Evolutionary conservation across 2,113 vertebrate species (phyloP), one percentile per base, ranked within the genome.

Genomic region (Gambusia holbrooki): DNA sequence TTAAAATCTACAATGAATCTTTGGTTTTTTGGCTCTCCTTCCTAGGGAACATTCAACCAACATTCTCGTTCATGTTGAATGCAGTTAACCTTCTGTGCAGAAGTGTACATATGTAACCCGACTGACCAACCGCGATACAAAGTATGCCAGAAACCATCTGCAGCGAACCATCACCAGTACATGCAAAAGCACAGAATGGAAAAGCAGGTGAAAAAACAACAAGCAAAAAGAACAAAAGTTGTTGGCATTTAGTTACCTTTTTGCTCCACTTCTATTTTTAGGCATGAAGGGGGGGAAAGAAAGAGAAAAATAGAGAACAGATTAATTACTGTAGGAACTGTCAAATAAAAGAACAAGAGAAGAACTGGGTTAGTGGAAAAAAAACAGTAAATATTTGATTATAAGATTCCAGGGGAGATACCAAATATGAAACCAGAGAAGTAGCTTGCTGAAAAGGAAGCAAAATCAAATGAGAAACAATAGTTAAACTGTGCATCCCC

Each of bases 231-330:
- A 64, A 66, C 64, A 73, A 89, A 90, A 95, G 90, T 90, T 94
- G 92, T 96, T 95, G 93, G 95, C 94, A 97, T 96, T 96, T 96
- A 95, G 96, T 99, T 99, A 99, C 97, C 97, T 99, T 98, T 99
- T 96, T 99, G 97, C 96, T 99, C 97, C 97, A 99, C 97, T 98
- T 99, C 97, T 99, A 98, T 96, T 67, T 92, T 94, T 93, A 94
- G 90, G 94, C 94, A 93, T 94, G 97, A 95, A 89, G 94, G 81
- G 89, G 94, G 94, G 96, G 90, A 96, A 94, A 85, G 94, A 94
- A 89, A 97, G 94, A 95, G n/a, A 94, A 96, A 95, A 95, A 95
- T 92, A 96, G 94, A 96, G 95, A 95, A 96, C 93, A 96, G 94
- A 95, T 98, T 96, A 97, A 95, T 96, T 92, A 93, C 51, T 90